These are phyloP conservation scores for Schlechtendalia chinensis DNA, from an alignment of 1,140 invertebrate species.

Conservation along the genomic window DNA sequence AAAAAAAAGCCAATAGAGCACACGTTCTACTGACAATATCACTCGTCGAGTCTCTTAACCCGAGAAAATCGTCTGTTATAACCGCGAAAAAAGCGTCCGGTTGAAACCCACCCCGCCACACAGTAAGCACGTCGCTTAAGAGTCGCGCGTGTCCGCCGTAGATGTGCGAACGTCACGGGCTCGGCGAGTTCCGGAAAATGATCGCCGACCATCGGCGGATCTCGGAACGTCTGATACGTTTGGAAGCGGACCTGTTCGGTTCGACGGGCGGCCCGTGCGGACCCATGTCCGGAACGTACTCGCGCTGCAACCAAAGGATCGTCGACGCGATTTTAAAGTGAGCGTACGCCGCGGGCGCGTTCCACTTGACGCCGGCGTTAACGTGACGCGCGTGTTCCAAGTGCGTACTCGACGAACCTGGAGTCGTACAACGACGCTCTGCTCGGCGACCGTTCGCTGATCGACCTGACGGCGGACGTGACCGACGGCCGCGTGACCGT, in stretches of 20 bases:
- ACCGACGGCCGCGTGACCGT: neutral
- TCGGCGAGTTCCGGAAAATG: neutral
- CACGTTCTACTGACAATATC: too few relatives aligned
- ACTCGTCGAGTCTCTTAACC: too few relatives aligned
- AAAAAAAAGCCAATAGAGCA: too few relatives aligned
- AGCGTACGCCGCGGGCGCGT: neutral
- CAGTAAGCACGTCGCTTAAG: too few relatives aligned
- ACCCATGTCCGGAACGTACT: constrained; percentile 9
- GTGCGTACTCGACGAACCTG: constrained; percentile 24
- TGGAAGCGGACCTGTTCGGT: constrained; percentile 22
- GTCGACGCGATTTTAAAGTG: constrained; percentile 17
- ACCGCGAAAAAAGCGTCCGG: too few relatives aligned
- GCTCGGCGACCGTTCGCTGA: neutral
- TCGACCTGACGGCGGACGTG: neutral
- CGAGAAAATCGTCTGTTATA: too few relatives aligned
- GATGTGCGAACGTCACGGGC: neutral
- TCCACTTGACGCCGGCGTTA: too few relatives aligned
- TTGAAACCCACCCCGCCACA: too few relatives aligned
- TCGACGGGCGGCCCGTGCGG: neutral
- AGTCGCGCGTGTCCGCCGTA: too few relatives aligned
- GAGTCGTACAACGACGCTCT: constrained; percentile 1
- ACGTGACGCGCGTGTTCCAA: too few relatives aligned
- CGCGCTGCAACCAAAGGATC: neutral
- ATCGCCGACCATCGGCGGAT: neutral
- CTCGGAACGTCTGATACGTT: constrained; percentile 1